Percentiles rank a stretch among this genome's conserved stretches.
phyloP scores from a whole-genome alignment of 2,888 invertebrate species.

The Drosophila diplacantha region DNA sequence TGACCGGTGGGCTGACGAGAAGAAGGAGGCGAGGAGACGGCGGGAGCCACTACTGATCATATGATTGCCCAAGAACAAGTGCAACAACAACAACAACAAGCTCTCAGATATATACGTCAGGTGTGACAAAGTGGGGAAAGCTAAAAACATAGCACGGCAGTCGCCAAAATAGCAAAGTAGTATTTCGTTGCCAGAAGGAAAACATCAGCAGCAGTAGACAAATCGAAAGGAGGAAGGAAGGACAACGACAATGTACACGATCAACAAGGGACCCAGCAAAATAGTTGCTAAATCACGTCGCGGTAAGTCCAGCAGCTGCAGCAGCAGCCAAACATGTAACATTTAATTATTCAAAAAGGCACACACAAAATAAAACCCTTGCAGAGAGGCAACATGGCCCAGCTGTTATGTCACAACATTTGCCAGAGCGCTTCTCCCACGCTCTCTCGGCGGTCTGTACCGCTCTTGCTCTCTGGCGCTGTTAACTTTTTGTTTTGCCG shows the following conservation, averaged over 20 bases:
- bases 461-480: slow-evolving; percentile 15
- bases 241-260: slow-evolving; percentile 86
- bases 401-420: slow-evolving; percentile 74
- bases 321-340: not conserved
- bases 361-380: slow-evolving; percentile 46
- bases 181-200: slow-evolving; percentile 21
- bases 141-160: slow-evolving; percentile 6
- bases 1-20: slow-evolving; percentile 12
- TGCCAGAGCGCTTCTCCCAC: not conserved
- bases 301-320: slow-evolving; percentile 81
- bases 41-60: slow-evolving; percentile 40
- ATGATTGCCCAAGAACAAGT: slow-evolving; percentile 44
- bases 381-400: slow-evolving; percentile 32
- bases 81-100: slow-evolving; percentile 13
- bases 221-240: slow-evolving; percentile 19
- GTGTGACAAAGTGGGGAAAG: slow-evolving; percentile 22
- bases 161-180: slow-evolving; percentile 10
- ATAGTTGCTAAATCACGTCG: slow-evolving; percentile 91
- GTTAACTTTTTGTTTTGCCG: slow-evolving; percentile 51
- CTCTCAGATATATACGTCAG: slow-evolving; percentile 9
- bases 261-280: slow-evolving; percentile 91
- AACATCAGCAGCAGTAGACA: slow-evolving; percentile 10
- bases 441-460: slow-evolving; percentile 2
- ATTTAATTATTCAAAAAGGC: slow-evolving; percentile 25
- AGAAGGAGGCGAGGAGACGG: slow-evolving; percentile 17